phyloP scores from a whole-genome alignment of 2,113 vertebrate species.

The Aegypius monachus region DNA sequence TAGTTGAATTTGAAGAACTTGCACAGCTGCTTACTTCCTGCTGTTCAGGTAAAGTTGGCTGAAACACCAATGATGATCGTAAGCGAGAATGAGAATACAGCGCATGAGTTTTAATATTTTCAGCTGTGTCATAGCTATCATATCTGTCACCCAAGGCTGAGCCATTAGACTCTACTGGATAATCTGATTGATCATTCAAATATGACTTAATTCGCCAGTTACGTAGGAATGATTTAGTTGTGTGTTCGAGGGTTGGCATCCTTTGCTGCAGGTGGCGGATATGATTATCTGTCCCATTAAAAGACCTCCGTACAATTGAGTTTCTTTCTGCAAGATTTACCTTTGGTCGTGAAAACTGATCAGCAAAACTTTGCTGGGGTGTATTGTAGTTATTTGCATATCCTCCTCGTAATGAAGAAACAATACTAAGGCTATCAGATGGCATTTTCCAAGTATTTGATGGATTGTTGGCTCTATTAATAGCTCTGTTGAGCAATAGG shows the following conservation, averaged over 20 bases:
- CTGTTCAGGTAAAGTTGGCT: conserved; percentile 84
- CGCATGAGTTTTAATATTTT: conserved; percentile 74
- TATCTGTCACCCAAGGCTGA: conserved; percentile 66
- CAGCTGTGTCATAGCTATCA: conserved; percentile 71
- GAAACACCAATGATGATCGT: conserved; percentile 85
- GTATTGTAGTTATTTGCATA: conserved; percentile 43
- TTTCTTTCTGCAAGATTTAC: conserved; percentile 75
- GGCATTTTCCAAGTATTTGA: conserved; percentile 82
- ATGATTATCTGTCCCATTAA: conserved; percentile 84
- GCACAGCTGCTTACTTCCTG: conserved; percentile 82
- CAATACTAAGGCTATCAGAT: conserved; percentile 74
- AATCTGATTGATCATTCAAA: conserved; percentile 82
- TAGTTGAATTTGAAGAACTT: conserved; percentile 77
- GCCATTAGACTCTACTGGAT: conserved; percentile 67
- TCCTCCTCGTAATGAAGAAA: conserved; percentile 70
- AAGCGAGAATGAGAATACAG: conserved; percentile 79
- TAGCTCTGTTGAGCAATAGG: conserved; percentile 70
- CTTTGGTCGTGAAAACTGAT: conserved; percentile 72
- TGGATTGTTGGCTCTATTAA: conserved; percentile 58
- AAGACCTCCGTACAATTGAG: conserved; percentile 81
- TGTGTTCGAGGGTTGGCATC: conserved; percentile 86
- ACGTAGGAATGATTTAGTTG: conserved; percentile 87
- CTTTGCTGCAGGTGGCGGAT: conserved; percentile 84
- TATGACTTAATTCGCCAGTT: conserved; percentile 92
- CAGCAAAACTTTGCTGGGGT: conserved; percentile 72